Conservation (phyloP, 2,797 vertebrate species). For the Danio choprae region DNA sequence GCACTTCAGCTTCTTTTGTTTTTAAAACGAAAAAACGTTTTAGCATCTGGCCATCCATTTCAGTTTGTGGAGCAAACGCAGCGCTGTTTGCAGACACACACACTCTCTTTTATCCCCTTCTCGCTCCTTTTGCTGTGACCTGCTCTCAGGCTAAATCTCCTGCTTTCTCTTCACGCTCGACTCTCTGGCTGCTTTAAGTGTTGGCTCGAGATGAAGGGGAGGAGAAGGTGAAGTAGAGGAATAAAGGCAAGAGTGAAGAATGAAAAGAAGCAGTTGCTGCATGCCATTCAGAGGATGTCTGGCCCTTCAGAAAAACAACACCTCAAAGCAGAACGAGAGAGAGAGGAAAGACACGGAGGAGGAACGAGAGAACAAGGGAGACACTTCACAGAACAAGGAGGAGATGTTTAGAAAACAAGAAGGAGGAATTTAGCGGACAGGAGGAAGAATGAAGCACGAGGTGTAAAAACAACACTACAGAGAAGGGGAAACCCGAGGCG, state of each 20-base stretch:
- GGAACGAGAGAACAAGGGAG: conserved; percentile 51
- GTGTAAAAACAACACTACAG: conserved; percentile 51
- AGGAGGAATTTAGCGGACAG: conserved; percentile 36
- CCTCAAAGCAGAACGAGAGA: conserved; percentile 42
- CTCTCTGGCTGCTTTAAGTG: conserved; percentile 47
- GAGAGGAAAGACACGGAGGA: conserved; percentile 48
- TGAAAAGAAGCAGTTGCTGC: conserved; percentile 56
- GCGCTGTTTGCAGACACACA: conserved; percentile 36
- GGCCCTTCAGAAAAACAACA: conserved; percentile 53
- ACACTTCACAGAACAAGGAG: conserved; percentile 57
- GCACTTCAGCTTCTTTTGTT: conserved; percentile 4
- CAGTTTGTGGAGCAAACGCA: background rate
- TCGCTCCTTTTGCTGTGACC: conserved; percentile 18
- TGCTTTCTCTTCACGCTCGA: conserved; percentile 41
- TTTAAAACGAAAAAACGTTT: background rate
- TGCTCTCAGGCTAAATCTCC: conserved; percentile 37
- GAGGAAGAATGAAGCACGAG: conserved; percentile 29
- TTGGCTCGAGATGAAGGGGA: conserved; percentile 54
- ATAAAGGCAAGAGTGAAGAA: conserved; percentile 54
- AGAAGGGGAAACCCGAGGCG: conserved; percentile 48
- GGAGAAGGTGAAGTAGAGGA: conserved; percentile 44
- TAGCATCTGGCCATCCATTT: background rate
- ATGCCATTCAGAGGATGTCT: conserved; percentile 53
- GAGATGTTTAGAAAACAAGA: conserved; percentile 55
- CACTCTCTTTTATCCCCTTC: conserved; percentile 33